Evolutionary conservation across 2,888 invertebrate species (phyloP).

Genomic region (Synergus gifuensis): DNA sequence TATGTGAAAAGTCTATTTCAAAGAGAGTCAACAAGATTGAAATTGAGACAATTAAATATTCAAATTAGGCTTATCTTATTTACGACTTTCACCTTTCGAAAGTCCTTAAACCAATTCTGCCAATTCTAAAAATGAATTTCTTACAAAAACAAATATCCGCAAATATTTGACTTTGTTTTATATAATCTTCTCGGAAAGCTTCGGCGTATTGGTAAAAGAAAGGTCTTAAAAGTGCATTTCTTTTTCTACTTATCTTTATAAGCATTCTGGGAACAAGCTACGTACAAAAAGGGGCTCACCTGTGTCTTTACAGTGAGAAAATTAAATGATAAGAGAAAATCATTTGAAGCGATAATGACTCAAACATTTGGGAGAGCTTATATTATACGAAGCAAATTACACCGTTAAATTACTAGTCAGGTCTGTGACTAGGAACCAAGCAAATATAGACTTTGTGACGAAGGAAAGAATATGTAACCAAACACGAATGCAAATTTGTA

Average conservation of each 20-base stretch:
- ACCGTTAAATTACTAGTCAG: not conserved
- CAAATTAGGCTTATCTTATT: slow-evolving; percentile 40
- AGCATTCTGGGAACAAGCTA: not conserved
- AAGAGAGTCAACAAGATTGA: not conserved
- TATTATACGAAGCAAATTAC: slow-evolving; percentile 6
- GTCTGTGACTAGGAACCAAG: slow-evolving; percentile 4
- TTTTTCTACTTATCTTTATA: not conserved
- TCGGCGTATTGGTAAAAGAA: not conserved
- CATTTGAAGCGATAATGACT: not conserved
- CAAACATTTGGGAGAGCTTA: not conserved
- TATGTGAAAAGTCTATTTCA: too few relatives aligned
- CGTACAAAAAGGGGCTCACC: too few relatives aligned
- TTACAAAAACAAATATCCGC: not conserved
- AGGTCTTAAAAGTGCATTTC: not conserved
- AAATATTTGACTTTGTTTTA: not conserved
- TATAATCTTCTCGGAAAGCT: not conserved
- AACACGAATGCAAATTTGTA: slow-evolving; percentile 11
- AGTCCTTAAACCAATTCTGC: slow-evolving; percentile 45
- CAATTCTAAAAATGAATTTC: not conserved
- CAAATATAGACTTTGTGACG: slow-evolving; percentile 4
- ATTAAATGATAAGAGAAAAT: not conserved
- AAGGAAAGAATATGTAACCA: slow-evolving; percentile 9
- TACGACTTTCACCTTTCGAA: slow-evolving; percentile 54
- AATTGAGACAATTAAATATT: slow-evolving; percentile 1
- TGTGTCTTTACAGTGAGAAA: not conserved